These are phyloP conservation scores for Dolichallabes microphthalmus DNA, from an alignment of 2,113 vertebrate genomes.

Conservation along the genomic window DNA sequence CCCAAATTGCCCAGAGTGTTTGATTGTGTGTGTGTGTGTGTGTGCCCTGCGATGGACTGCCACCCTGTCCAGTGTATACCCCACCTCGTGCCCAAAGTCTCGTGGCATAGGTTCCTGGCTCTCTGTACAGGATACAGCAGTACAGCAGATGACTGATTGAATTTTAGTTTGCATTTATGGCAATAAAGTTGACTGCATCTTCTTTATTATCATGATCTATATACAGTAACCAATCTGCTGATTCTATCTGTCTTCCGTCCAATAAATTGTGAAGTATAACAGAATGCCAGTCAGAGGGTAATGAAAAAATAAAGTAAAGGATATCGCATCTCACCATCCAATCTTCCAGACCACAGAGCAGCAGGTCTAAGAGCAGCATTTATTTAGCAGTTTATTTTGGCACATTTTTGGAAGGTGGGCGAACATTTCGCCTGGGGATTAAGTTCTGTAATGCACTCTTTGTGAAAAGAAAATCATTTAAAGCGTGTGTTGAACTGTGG, in stretches of 20 bases:
- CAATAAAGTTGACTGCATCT: background rate
- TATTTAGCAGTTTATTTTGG: background rate
- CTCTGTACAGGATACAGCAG: too few species aligned
- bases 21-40: too few species aligned
- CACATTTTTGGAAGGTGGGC: background rate
- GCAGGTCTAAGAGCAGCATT: background rate
- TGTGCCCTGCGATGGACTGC: too few species aligned
- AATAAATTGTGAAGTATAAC: too few species aligned
- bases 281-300: background rate
- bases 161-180: background rate
- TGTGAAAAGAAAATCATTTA: background rate
- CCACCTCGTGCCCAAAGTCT: too few species aligned
- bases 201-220: background rate
- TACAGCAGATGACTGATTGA: too few species aligned
- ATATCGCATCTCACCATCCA: slow-evolving; percentile 3
- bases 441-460: background rate
- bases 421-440: background rate
- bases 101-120: too few species aligned
- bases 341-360: background rate
- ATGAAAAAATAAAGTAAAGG: background rate
- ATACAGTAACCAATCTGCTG: background rate
- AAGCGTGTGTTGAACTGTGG: background rate
- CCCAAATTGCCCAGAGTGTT: too few species aligned
- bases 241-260: too few species aligned
- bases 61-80: too few species aligned